Evolutionary conservation across 1,140 invertebrate genomes (phyloP).

Genomic region (Drosophila saltans): DNA sequence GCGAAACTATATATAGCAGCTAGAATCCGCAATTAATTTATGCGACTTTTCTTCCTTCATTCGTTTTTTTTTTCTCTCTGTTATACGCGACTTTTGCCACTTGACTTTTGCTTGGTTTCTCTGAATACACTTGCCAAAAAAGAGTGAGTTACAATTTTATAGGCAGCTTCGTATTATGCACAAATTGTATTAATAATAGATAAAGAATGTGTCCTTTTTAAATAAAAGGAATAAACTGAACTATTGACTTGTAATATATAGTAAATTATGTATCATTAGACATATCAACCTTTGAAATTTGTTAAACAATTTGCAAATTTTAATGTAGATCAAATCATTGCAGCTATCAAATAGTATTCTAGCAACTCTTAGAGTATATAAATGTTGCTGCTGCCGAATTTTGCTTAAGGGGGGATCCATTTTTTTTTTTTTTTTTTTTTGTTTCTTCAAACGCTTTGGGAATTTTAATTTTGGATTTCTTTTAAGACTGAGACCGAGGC

Average conservation of each 20-base stretch:
- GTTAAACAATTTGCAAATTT: too few relatives aligned
- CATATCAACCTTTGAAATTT: too few relatives aligned
- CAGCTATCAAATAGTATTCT: not conserved
- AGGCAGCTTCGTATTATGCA: too few relatives aligned
- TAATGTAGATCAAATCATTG: too few relatives aligned
- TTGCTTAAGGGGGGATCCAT: constrained; percentile 16
- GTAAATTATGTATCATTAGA: too few relatives aligned
- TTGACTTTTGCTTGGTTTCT: constrained; percentile 61
- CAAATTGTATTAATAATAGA: too few relatives aligned
- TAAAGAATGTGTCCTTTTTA: too few relatives aligned
- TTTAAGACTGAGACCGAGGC: constrained; percentile 43
- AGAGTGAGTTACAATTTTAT: not conserved
- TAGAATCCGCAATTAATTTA: constrained; percentile 75
- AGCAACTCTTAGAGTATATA: not conserved
- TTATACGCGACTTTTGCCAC: constrained; percentile 53
- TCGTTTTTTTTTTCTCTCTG: constrained; percentile 19
- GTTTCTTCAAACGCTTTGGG: constrained; percentile 66
- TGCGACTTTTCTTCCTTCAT: constrained; percentile 45
- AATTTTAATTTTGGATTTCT: constrained; percentile 80
- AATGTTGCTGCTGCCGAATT: not conserved
- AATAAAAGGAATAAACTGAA: too few relatives aligned
- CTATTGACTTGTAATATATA: too few relatives aligned
- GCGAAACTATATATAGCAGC: constrained; percentile 46
- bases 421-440: constrained; percentile 27
- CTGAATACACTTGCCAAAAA: not conserved